Conservation (phyloP, 2,888 invertebrate genomes). For the Hypselothyrea guttata region DNA sequence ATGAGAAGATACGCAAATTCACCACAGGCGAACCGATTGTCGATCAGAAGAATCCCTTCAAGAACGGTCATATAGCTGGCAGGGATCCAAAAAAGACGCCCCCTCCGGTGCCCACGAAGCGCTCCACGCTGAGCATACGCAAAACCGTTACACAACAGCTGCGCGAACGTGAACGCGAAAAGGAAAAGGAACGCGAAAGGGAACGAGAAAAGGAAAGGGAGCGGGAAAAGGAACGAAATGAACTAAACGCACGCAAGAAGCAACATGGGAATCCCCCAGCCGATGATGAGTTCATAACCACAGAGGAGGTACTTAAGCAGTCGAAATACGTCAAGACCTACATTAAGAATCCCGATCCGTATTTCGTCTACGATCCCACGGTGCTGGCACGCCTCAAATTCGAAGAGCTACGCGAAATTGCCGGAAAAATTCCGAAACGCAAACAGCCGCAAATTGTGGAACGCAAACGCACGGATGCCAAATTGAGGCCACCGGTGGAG, state of each 20-base stretch:
- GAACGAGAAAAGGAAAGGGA: constrained; percentile 41
- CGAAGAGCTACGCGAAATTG: constrained; percentile 77
- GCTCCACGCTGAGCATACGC: constrained; percentile 73
- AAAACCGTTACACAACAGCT: constrained; percentile 72
- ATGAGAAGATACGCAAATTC: constrained; percentile 80
- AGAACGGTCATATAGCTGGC: constrained; percentile 46
- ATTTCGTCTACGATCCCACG: constrained; percentile 81
- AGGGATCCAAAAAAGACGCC: constrained; percentile 60
- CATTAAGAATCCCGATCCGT: constrained; percentile 82
- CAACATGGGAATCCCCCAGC: constrained; percentile 23
- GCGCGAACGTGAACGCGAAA: constrained; percentile 70
- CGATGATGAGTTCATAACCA: constrained; percentile 80
- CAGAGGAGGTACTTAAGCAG: constrained; percentile 81
- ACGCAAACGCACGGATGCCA: constrained; percentile 25
- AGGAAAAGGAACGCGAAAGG: constrained; percentile 52
- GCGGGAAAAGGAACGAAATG: constrained; percentile 52
- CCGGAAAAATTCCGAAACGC: constrained; percentile 60
- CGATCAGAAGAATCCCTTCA: constrained; percentile 82
- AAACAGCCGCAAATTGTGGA: constrained; percentile 48
- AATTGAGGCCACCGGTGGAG: constrained; percentile 12
- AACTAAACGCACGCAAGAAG: constrained; percentile 44
- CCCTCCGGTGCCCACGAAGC: constrained; percentile 77
- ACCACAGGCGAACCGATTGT: constrained; percentile 81
- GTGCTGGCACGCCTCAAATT: constrained; percentile 79
- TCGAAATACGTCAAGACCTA: constrained; percentile 83